Conservation (phyloP, 2,888 invertebrate genomes). For the Strigamia transsilvanica region DNA sequence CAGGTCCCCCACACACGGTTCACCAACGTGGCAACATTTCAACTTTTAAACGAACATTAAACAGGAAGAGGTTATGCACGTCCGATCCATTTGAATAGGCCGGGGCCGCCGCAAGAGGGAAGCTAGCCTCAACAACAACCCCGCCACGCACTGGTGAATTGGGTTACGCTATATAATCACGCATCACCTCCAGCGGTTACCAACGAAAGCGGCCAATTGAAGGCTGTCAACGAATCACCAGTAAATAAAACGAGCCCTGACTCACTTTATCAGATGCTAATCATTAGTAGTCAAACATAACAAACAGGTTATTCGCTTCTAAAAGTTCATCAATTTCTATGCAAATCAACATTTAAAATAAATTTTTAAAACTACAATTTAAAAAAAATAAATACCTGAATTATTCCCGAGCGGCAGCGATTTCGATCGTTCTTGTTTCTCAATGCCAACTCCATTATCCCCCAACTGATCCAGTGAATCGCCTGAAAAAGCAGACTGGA, state of each 20-base stretch:
- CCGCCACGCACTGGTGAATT: not conserved
- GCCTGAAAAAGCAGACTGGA: conserved; percentile 54
- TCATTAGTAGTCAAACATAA: not conserved
- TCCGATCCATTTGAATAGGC: conserved; percentile 35
- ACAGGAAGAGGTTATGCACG: conserved; percentile 47
- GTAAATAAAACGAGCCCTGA: conserved; percentile 17
- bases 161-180: conserved; percentile 30
- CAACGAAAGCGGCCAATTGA: not conserved
- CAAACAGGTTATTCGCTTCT: conserved; percentile 22
- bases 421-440: conserved; percentile 5
- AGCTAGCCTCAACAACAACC: conserved; percentile 29
- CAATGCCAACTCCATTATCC: not conserved
- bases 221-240: not conserved
- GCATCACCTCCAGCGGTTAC: conserved; percentile 4
- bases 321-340: not conserved
- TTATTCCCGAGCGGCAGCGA: not conserved
- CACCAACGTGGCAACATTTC: conserved; percentile 24
- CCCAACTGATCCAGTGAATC: conserved; percentile 54
- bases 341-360: no score
- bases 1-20: not conserved
- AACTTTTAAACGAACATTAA: conserved; percentile 40
- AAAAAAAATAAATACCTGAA: not conserved
- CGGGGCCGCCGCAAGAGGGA: conserved; percentile 23
- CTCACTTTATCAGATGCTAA: conserved; percentile 6
- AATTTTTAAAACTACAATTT: not conserved